These are phyloP conservation scores for Drosophila insularis DNA, from an alignment of 1,140 invertebrate species.

Conservation along the genomic window DNA sequence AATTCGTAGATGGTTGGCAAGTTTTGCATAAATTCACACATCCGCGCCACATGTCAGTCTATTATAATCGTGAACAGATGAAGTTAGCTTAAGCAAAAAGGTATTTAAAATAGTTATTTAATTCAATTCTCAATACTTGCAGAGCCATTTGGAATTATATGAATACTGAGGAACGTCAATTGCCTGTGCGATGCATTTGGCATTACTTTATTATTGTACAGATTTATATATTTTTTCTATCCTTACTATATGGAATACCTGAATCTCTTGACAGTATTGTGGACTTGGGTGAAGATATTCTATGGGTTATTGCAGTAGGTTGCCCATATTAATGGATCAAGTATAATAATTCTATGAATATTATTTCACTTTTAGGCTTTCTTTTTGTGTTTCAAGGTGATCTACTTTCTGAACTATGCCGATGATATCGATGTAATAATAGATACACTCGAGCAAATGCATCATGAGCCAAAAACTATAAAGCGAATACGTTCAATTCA, in stretches of 20 bases:
- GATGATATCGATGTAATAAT: conserved; percentile 39
- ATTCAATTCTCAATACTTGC: neutral
- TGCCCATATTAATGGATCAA: neutral
- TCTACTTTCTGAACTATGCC: conserved; percentile 16
- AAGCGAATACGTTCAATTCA: neutral
- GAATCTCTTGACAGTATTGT: conserved; percentile 30
- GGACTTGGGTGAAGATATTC: conserved; percentile 37
- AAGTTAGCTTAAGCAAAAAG: conserved; percentile 4
- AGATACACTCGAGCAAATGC: conserved; percentile 21
- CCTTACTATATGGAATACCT: neutral
- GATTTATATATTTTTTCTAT: neutral
- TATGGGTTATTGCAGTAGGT: conserved; percentile 31
- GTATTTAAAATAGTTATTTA: neutral
- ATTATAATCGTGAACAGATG: conserved; percentile 31
- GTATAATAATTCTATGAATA: too few species aligned
- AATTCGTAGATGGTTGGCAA: conserved; percentile 7
- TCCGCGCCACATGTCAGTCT: conserved; percentile 17
- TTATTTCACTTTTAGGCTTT: conserved; percentile 6
- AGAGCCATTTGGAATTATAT: conserved; percentile 35
- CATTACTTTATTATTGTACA: conserved; percentile 11
- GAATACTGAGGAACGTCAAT: conserved; percentile 23
- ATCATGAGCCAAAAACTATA: neutral
- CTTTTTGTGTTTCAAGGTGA: conserved; percentile 25
- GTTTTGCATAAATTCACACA: conserved; percentile 14
- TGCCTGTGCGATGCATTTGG: conserved; percentile 12